Evolutionary conservation across 2,888 invertebrate species (phyloP).

Genomic region (Mythimna lalbum): DNA sequence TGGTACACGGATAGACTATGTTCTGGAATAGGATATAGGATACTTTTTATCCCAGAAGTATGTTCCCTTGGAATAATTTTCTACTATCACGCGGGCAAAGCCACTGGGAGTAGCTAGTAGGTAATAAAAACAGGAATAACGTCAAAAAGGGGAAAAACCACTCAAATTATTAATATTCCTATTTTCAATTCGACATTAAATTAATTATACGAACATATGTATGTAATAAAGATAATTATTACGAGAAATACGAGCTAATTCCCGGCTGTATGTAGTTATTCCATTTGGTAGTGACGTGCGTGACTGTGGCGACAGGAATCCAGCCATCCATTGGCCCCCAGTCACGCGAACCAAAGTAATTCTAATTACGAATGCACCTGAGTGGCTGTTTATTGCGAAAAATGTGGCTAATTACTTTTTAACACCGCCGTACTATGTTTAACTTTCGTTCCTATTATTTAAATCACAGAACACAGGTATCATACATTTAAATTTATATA

Average conservation of each 20-base stretch:
- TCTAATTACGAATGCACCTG: constrained; percentile 46
- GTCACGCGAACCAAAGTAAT: constrained; percentile 51
- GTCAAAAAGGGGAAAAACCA: not conserved
- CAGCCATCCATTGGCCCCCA: constrained; percentile 39
- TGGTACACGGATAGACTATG: too few relatives aligned
- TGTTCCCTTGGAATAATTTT: too few relatives aligned
- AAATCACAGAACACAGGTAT: too few relatives aligned
- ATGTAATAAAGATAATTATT: constrained; percentile 46
- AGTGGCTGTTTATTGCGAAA: constrained; percentile 52
- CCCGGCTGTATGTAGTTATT: constrained; percentile 40
- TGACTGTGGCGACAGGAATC: constrained; percentile 48
- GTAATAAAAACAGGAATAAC: not conserved
- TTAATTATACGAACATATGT: constrained; percentile 17
- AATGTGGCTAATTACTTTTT: constrained; percentile 34
- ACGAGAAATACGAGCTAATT: constrained; percentile 32
- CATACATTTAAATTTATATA: too few relatives aligned
- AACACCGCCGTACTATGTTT: not conserved
- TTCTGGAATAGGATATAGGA: too few relatives aligned
- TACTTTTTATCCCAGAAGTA: too few relatives aligned
- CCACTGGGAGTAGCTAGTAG: too few relatives aligned
- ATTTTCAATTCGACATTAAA: constrained; percentile 9
- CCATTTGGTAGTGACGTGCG: constrained; percentile 52
- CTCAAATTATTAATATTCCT: not conserved
- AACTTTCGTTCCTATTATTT: not conserved
- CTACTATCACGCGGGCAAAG: too few relatives aligned